Conservation (phyloP, 2,888 invertebrate species). For the Parnassius smintheus region DNA sequence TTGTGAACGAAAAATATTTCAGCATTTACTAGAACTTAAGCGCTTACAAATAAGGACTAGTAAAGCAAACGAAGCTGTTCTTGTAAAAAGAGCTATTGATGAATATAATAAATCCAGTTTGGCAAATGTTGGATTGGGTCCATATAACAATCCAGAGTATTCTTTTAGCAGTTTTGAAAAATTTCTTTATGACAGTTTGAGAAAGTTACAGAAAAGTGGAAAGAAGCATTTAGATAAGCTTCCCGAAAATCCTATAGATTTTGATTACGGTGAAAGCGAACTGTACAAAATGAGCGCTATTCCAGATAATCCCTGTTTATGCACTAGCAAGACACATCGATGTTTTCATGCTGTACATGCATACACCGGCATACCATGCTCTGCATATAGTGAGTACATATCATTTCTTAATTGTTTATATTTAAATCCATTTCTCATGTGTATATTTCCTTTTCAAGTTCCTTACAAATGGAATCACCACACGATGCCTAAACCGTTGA, state of each 20-base stretch:
- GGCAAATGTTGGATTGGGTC: slow-evolving; percentile 82
- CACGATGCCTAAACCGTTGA: slow-evolving; percentile 87
- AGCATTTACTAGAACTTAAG: slow-evolving; percentile 95
- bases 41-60: slow-evolving; percentile 95
- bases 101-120: slow-evolving; percentile 90
- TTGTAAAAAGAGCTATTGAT: slow-evolving; percentile 93
- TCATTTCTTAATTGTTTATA: slow-evolving; percentile 7
- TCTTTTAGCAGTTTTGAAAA: slow-evolving; percentile 91
- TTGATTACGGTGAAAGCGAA: slow-evolving; percentile 75
- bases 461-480: slow-evolving; percentile 89
- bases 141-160: slow-evolving; percentile 84
- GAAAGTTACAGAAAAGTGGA: slow-evolving; percentile 87
- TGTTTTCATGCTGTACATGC: slow-evolving; percentile 96
- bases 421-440: not conserved
- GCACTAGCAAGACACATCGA: slow-evolving; percentile 92
- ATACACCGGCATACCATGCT: slow-evolving; percentile 93
- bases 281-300: slow-evolving; percentile 83
- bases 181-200: slow-evolving; percentile 92
- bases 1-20: slow-evolving; percentile 94
- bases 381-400: slow-evolving; percentile 89
- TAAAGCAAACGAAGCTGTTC: slow-evolving; percentile 91
- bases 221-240: slow-evolving; percentile 83
- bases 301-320: slow-evolving; percentile 88
- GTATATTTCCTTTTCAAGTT: slow-evolving; percentile 75
- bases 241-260: slow-evolving; percentile 78